Base-by-base conservation (phyloP, 2,113 vertebrate species). In the Chlorocebus sabaeus region DNA sequence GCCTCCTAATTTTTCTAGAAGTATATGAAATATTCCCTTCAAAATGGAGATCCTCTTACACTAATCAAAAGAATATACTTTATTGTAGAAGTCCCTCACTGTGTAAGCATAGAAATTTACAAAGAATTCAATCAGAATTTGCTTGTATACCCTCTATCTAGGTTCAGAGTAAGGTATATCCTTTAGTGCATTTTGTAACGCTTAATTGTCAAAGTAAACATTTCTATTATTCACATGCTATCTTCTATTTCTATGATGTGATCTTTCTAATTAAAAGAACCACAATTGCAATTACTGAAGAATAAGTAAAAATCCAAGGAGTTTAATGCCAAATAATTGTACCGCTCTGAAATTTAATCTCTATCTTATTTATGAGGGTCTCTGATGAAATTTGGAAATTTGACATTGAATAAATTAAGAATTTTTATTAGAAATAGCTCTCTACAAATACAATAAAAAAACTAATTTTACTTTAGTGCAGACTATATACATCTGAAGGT, bases 201-300 rank as follows among this genome's bases (percentile, higher is more conserved):
- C 17, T 72, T 59, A 85, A 80, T 18, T 55, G 32, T 64, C 61
- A 73, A 73, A 90, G 52, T 79, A 59, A 93, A 45, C 5, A 86
- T 84, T 57, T 96, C 59, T 88, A 23, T 64, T 90, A 89, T 76
- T 95, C 4, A 76, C 8, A 72, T 45, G 13, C 43, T 61, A 75
- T 67, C 45, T 93, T 88, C 64, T 96, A 55, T 83, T 86, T 92
- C 67, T 94, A 67, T 45, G n/a, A 89, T 45, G 18, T 61, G 23
- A n/a, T 79, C 35, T 76, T 91, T 91, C 40, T 27, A 93, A 90
- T 45, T n/a, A 91, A 80, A 96, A 93, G 8, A 89, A 95, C 35
- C 38, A 82, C 23, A 10, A 95, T 4, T 92, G 25, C 3, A 38
- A 92, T 35, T 81, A 94, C 30, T 90, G 32, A 88, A 57, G 11